Percentiles rank a stretch among this genome's conserved stretches.
phyloP scores from a whole-genome alignment of 2,113 vertebrate species.

The Xenus cinereus region DNA sequence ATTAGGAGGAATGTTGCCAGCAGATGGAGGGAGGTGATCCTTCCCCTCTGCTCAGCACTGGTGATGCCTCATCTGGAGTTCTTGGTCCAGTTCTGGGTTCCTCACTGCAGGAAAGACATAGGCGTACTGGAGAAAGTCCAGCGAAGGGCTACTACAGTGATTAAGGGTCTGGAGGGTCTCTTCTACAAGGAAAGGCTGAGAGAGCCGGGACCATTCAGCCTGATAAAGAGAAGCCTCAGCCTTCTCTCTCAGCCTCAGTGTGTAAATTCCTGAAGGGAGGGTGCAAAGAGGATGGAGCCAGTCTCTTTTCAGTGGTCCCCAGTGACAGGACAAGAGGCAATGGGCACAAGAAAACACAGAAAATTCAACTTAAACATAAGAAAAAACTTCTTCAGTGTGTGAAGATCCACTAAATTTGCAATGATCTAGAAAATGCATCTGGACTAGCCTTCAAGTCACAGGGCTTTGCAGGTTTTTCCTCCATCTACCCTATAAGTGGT shows the following conservation, averaged over 20 bases:
- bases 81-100: neutral
- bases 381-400: neutral
- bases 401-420: neutral
- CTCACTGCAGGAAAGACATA: neutral
- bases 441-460: neutral
- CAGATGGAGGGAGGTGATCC: neutral
- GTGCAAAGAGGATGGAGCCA: neutral
- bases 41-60: neutral
- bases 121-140: neutral
- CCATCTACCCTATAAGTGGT: neutral
- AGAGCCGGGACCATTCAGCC: neutral
- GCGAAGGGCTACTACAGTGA: neutral
- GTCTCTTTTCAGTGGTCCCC: neutral
- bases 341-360: neutral
- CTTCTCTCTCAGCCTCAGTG: no score
- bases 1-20: neutral
- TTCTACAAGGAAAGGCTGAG: neutral
- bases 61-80: neutral
- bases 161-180: neutral
- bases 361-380: neutral
- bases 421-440: neutral
- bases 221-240: neutral
- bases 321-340: neutral
- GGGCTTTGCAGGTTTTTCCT: neutral
- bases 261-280: neutral